These are phyloP conservation scores for Zophobas morio DNA, from an alignment of 1,140 invertebrate genomes.

Conservation along the genomic window DNA sequence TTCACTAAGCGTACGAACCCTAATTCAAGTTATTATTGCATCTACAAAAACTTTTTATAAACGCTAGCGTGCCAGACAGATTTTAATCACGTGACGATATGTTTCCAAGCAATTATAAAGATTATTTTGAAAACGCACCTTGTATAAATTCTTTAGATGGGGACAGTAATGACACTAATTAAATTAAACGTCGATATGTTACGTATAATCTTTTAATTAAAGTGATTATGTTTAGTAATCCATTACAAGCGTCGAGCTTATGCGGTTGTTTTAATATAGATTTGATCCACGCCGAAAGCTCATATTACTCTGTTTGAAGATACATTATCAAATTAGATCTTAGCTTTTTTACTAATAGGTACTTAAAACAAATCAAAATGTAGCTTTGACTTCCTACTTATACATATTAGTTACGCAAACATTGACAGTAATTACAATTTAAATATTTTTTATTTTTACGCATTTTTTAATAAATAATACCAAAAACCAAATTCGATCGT, in stretches of 20 bases:
- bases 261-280: slow-evolving; percentile 46
- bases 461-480: too few species aligned
- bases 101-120: slow-evolving; percentile 16
- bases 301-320: slow-evolving; percentile 49
- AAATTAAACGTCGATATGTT: slow-evolving; percentile 1
- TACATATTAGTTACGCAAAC: too few species aligned
- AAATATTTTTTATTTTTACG: too few species aligned
- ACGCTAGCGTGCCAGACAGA: neutral
- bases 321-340: slow-evolving; percentile 51
- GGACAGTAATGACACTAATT: neutral
- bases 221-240: slow-evolving; percentile 34
- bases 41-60: slow-evolving; percentile 52
- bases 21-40: slow-evolving; percentile 57
- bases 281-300: slow-evolving; percentile 41
- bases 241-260: slow-evolving; percentile 31
- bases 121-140: slow-evolving; percentile 18
- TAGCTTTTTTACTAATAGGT: neutral
- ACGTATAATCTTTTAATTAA: slow-evolving; percentile 35
- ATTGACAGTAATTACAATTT: too few species aligned
- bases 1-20: slow-evolving; percentile 59
- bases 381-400: too few species aligned
- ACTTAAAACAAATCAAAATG: too few species aligned
- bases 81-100: slow-evolving; percentile 11
- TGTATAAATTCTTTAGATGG: neutral
- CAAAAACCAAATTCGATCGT: too few species aligned